Base-by-base conservation (phyloP, 1,140 invertebrate species). In the Anagrus nilaparvatae region DNA sequence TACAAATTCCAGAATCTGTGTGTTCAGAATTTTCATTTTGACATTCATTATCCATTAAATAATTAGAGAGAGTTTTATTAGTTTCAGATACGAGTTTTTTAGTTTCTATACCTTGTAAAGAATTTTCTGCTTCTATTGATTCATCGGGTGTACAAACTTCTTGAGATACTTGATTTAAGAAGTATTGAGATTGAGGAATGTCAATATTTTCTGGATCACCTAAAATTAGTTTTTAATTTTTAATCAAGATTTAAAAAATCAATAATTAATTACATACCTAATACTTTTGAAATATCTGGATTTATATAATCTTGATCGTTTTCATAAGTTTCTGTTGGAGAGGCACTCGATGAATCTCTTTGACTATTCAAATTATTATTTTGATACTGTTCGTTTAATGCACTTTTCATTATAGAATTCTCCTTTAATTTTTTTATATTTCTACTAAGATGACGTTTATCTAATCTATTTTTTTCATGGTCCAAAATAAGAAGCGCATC, bases 1-100 rank as follows among this genome's bases (percentile, higher is more conserved):
- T 82, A 47, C 77, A 81, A 28, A 82, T 78, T 1, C 80, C 79
- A 0, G 78, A 81, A 55, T 82, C 80, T 0, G 65, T 74, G 2
- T 78, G 77, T 23, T 76, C 74, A 0, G 45, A 47, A 19, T 65
- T 72, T 20, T 64, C 60, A 35, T 64, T 65, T 19, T 60, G 59
- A 37, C 56, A 63, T 18, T 70, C 56, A 1, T 73, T 72, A 14
- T 76, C 56, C 17, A 81, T 49, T 5, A 81, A 59, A 1, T 44
- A 27, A 6, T 72, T 78, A 31, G 75, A 79, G n/a, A 81, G 57
- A 32, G 76, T 80, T 24, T 76, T 76, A 37, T 79, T 81, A 2
- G 78, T 77, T 25, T 77, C 77, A 2, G 73, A 77, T 44, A 82
- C 78, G 4, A 73, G 60, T 47, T 73, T 71, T 34, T 68, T 59